Percentiles rank a stretch among this genome's conserved stretches.
Evolutionary conservation across 2,797 vertebrate species (phyloP).

Genomic region (Acrocephalus scirpaceus): DNA sequence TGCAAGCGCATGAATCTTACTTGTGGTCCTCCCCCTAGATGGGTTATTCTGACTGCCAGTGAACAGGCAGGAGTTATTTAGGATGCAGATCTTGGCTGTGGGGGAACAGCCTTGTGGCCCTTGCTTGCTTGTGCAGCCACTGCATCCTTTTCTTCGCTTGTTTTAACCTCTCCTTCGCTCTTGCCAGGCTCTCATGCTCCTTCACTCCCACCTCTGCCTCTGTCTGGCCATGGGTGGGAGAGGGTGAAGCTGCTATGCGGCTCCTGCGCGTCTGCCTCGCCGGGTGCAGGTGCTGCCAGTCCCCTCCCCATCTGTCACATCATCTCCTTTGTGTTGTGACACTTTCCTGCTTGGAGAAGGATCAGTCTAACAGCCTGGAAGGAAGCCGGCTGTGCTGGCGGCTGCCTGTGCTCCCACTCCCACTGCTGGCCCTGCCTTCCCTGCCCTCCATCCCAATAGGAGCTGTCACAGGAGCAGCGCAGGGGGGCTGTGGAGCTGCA

Average conservation of each 20-base stretch:
- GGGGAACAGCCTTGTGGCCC: background rate
- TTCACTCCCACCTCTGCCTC: background rate
- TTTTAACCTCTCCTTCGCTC: background rate
- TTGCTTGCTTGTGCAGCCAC: rapidly evolving
- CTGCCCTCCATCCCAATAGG: background rate
- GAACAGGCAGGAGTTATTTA: background rate
- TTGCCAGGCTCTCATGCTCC: rapidly evolving
- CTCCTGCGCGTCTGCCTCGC: background rate
- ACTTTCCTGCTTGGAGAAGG: constrained; percentile 62
- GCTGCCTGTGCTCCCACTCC: background rate
- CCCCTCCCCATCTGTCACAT: constrained; percentile 55
- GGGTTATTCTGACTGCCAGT: background rate
- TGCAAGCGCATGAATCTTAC: rapidly evolving
- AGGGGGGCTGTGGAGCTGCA: background rate
- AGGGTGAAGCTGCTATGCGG: background rate
- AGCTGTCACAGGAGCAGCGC: background rate
- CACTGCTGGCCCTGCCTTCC: constrained; percentile 12
- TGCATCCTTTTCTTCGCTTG: background rate
- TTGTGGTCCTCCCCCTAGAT: rapidly evolving
- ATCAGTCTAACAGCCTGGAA: constrained; percentile 59
- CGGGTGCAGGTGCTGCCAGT: background rate
- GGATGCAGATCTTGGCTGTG: background rate
- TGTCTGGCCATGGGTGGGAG: rapidly evolving
- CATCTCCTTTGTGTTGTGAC: constrained; percentile 49
- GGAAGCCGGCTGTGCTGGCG: constrained; percentile 25